Evolutionary conservation across 2,797 vertebrate species (phyloP), one percentile per base, ranked within the genome.

Genomic region (Sternarchorhynchus goeldii): DNA sequence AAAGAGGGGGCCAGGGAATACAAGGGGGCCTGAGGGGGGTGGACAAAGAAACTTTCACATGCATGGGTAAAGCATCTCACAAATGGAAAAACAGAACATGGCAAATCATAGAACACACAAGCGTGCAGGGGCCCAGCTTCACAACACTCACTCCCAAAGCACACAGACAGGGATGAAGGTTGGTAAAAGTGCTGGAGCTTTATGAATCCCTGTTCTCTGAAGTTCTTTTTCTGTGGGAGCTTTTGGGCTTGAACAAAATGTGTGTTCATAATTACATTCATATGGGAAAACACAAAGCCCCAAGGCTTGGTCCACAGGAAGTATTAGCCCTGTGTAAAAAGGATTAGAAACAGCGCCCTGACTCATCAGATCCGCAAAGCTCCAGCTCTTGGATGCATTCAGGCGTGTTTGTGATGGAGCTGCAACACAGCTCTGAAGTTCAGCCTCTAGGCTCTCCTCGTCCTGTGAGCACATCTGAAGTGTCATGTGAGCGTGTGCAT

Each of bases 41-140:
- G 96, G 96, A 99, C 95, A 99, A 94, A 98, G 93, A 94, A 95
- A 98, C 96, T 95, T 95, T 97, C 93, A 98, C 96, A 97, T 98
- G 96, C 97, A 97, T 96, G 95, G 95, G 93, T 88, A 96, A 94
- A 95, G 94, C 65, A 85, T 79, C 94, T 95, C 93, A 96, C 94
- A 95, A 94, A 95, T 95, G 94, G 90, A 92, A 90, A 90, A 95
- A 93, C 85, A 94, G 93, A 86, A 86, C 25, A 63, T 80, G 81
- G 62, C 79, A 89, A 90, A 87, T 84, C 41, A 89, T 87, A 80
- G 59, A 75, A 78, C 31, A 74, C 18, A 83, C 7, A 76, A 86
- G 79, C 69, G 31, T 50, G 45, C 45, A 73, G 21, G 88, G 88
- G 84, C 87, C 84, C 84, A 86, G 81, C 88, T 87, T 85, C 84